A percentile compares a stretch with the other conserved stretches of the same genome.
phyloP scores from a whole-genome alignment of 2,113 vertebrate species.

The Cyphomyrus discorhynchus region DNA sequence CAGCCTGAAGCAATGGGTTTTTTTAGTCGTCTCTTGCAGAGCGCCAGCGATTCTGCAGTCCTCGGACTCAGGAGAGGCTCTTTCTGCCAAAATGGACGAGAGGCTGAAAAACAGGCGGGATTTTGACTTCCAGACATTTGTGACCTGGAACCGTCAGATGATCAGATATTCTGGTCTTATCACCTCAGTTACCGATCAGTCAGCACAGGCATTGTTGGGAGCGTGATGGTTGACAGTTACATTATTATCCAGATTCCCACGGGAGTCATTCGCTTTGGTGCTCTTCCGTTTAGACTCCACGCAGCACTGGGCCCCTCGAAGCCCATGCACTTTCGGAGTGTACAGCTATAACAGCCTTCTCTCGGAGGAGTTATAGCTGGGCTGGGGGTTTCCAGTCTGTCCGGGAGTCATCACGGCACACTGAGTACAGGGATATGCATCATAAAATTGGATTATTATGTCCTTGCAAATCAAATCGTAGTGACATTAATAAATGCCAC shows the following conservation, averaged over 20 bases:
- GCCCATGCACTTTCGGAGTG: neutral
- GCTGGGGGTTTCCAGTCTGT: neutral
- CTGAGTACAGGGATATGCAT: slow-evolving; percentile 6
- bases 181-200: neutral
- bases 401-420: slow-evolving; percentile 1
- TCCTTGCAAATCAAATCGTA: slow-evolving; percentile 16
- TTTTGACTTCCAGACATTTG: neutral
- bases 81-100: neutral
- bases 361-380: slow-evolving; percentile 7
- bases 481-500: slow-evolving; percentile 12
- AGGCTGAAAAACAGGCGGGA: neutral
- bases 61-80: neutral
- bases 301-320: neutral
- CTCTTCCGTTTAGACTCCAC: too few species aligned
- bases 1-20: neutral
- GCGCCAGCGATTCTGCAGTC: neutral
- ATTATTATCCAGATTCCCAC: neutral
- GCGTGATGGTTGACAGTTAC: neutral
- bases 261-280: neutral
- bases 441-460: slow-evolving; percentile 25
- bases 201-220: neutral
- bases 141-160: neutral
- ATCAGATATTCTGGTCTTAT: neutral
- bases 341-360: neutral
- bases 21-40: neutral